Percentiles rank a stretch among this genome's conserved stretches.
Conservation (phyloP, 2,113 vertebrate genomes). For the Leucopsar rothschildi region DNA sequence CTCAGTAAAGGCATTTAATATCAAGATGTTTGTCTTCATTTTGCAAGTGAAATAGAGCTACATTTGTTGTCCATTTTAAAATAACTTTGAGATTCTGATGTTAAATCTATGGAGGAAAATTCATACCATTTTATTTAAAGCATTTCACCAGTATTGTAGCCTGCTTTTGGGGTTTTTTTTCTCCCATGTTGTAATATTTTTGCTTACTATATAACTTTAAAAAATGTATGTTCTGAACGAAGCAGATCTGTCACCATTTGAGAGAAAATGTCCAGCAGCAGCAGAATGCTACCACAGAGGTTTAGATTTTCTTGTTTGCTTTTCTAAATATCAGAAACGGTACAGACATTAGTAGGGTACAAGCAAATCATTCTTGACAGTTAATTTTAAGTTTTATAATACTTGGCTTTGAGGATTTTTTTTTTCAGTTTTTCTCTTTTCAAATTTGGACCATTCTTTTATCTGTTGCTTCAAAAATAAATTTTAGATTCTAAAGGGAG, state of each 20-base stretch:
- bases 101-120: background rate
- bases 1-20: background rate
- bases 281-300: background rate
- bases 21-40: background rate
- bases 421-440: background rate
- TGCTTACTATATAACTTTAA: background rate
- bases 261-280: background rate
- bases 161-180: background rate
- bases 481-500: background rate
- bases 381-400: background rate
- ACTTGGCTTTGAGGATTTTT: background rate
- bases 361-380: background rate
- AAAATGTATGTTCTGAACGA: background rate
- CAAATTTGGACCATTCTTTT: background rate
- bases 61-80: background rate
- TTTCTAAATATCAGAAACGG: background rate
- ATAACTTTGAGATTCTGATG: background rate
- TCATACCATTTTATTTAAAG: background rate
- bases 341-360: rapidly evolving
- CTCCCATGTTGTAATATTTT: background rate
- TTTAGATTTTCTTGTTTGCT: background rate
- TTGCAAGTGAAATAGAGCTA: background rate
- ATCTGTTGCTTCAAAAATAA: background rate
- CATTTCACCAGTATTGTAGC: background rate
- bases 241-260: background rate